Evolutionary conservation across 2,113 vertebrate species (phyloP).

Genomic region (Oryzias curvinotus): DNA sequence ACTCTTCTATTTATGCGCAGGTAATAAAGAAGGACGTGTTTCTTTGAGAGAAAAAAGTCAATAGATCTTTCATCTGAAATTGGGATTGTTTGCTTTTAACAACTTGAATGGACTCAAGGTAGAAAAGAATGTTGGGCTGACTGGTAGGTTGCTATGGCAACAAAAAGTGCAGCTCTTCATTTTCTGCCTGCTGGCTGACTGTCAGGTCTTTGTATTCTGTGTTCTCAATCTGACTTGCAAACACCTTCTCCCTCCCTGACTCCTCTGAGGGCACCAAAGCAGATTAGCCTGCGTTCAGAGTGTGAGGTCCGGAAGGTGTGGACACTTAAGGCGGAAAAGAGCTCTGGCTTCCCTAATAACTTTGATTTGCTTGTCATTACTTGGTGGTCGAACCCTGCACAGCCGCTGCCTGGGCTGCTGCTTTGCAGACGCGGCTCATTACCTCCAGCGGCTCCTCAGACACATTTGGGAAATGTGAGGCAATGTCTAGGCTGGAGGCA

Average conservation of each 20-base stretch:
- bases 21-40: constrained; percentile 1
- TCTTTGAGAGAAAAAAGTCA: constrained; percentile 13
- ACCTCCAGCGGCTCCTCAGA: constrained; percentile 21
- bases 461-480: constrained; percentile 4
- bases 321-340: constrained; percentile 52
- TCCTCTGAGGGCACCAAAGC: constrained; percentile 12
- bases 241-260: constrained; percentile 30
- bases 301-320: constrained; percentile 40
- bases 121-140: constrained; percentile 21
- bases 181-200: constrained; percentile 59
- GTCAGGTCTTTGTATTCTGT: constrained; percentile 61
- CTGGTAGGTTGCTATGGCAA: constrained; percentile 67
- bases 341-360: constrained; percentile 29
- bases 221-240: constrained; percentile 15
- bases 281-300: constrained; percentile 4
- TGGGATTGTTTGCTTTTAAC: constrained; percentile 46
- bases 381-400: constrained; percentile 36
- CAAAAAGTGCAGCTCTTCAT: constrained; percentile 62
- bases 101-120: constrained; percentile 15
- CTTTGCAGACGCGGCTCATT: constrained; percentile 41
- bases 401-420: constrained; percentile 10
- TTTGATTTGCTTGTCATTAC: constrained; percentile 60
- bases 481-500: constrained; percentile 4
- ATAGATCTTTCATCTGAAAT: constrained; percentile 36
- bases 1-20: background rate